phyloP scores from a whole-genome alignment of 1,140 invertebrate species.

The Drosophila varians region DNA sequence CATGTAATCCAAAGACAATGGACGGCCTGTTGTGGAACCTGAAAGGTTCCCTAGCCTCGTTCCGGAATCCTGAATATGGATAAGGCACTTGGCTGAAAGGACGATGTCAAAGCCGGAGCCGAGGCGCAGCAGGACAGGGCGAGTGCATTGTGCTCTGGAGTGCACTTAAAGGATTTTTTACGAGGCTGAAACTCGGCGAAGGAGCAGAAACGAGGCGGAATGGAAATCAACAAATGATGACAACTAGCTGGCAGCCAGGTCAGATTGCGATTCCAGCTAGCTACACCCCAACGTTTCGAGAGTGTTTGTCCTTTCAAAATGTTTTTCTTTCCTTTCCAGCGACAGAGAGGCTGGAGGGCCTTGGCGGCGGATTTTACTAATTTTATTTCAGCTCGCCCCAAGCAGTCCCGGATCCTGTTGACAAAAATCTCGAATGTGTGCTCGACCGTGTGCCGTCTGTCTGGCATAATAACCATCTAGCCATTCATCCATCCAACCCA shows the following conservation, averaged over 20 bases:
- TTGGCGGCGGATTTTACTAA: constrained; percentile 64
- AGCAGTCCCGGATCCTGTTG: constrained; percentile 50
- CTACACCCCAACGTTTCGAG: constrained; percentile 26
- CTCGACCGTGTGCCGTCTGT: constrained; percentile 56
- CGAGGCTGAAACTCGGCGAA: constrained; percentile 33
- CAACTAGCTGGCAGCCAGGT: constrained; percentile 40
- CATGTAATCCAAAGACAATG: constrained; percentile 26
- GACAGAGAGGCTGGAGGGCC: constrained; percentile 62
- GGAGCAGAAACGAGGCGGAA: constrained; percentile 40
- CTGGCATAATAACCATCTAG: constrained; percentile 46
- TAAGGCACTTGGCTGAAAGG: background rate
- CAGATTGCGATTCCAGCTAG: background rate
- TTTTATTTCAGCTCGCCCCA: constrained; percentile 64
- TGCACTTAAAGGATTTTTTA: constrained; percentile 76
- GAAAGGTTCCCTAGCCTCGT: background rate
- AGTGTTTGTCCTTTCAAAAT: constrained; percentile 80
- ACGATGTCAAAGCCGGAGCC: constrained; percentile 12
- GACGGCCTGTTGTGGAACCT: background rate
- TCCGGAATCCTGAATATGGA: background rate
- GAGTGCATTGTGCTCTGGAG: constrained; percentile 76
- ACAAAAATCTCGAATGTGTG: constrained; percentile 71
- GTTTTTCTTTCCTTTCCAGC: constrained; percentile 75
- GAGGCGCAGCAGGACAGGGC: background rate
- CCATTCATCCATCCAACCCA: constrained; percentile 17
- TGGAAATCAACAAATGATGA: constrained; percentile 75